Percentiles rank a stretch among this genome's conserved stretches.
Conservation (phyloP, 2,888 invertebrate genomes). For the Spilosoma lubricipeda region DNA sequence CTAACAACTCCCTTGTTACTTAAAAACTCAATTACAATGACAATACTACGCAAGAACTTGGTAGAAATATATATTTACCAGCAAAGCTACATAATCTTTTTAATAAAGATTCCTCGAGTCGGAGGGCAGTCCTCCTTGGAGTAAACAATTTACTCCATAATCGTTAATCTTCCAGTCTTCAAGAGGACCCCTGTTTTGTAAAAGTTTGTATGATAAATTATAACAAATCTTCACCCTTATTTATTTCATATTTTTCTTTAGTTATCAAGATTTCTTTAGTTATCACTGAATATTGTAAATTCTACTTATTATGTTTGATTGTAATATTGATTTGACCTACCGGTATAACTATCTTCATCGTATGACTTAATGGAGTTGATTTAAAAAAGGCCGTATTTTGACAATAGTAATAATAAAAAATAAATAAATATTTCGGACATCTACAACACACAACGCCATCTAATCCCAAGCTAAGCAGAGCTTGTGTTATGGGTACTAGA, state of each 20-base stretch:
- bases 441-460: too few relatives aligned
- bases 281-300: neutral
- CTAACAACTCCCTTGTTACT: neutral
- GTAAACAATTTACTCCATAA: neutral
- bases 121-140: neutral
- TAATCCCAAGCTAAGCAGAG: too few relatives aligned
- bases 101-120: neutral
- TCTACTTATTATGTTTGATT: too few relatives aligned
- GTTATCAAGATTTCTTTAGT: neutral
- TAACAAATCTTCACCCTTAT: neutral
- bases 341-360: too few relatives aligned
- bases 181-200: neutral
- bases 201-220: neutral
- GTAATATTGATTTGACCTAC: too few relatives aligned
- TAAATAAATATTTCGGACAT: too few relatives aligned
- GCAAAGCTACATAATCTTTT: neutral
- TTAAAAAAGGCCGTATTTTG: too few relatives aligned
- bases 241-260: neutral
- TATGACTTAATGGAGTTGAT: too few relatives aligned
- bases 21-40: neutral
- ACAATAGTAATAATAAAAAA: too few relatives aligned
- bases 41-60: constrained; percentile 1
- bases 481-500: too few relatives aligned
- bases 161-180: neutral
- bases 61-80: neutral